Conservation (phyloP, 2,888 invertebrate species). For the Agrotis puta region DNA sequence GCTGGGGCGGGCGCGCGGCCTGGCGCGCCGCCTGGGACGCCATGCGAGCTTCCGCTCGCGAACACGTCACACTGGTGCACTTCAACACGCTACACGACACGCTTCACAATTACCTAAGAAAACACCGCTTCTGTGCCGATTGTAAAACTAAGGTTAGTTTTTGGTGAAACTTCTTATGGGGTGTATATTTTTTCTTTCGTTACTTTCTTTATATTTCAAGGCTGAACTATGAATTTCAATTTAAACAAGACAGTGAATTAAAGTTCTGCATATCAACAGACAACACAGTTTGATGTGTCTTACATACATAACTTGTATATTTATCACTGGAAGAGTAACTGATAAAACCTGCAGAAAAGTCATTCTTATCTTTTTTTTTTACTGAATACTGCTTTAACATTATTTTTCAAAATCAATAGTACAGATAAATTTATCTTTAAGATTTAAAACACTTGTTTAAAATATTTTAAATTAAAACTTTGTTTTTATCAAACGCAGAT, state of each 20-base stretch:
- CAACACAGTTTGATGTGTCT: background rate
- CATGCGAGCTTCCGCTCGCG: conserved; percentile 95
- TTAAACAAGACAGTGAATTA: background rate
- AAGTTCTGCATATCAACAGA: conserved; percentile 1
- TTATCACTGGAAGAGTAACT: conserved; percentile 34
- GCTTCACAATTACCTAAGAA: conserved; percentile 96
- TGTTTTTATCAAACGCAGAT: no score
- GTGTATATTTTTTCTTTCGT: no score
- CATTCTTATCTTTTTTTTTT: conserved; percentile 43
- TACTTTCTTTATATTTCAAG: no score
- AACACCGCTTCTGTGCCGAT: conserved; percentile 98
- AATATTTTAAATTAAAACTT: no score
- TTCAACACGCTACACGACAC: conserved; percentile 96
- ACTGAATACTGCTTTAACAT: conserved; percentile 11
- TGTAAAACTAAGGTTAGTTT: conserved; percentile 96
- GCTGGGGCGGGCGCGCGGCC: conserved; percentile 91
- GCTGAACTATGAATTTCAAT: no score
- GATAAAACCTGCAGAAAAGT: conserved; percentile 52
- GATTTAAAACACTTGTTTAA: no score
- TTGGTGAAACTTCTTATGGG: background rate
- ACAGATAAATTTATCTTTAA: background rate
- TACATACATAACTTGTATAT: conserved; percentile 23
- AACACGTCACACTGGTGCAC: conserved; percentile 97
- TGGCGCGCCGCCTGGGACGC: conserved; percentile 97
- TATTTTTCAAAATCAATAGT: background rate